Evolutionary conservation across 1,140 invertebrate species (phyloP), one percentile per base, ranked within the genome.

Genomic region (Penaeus indicus): DNA sequence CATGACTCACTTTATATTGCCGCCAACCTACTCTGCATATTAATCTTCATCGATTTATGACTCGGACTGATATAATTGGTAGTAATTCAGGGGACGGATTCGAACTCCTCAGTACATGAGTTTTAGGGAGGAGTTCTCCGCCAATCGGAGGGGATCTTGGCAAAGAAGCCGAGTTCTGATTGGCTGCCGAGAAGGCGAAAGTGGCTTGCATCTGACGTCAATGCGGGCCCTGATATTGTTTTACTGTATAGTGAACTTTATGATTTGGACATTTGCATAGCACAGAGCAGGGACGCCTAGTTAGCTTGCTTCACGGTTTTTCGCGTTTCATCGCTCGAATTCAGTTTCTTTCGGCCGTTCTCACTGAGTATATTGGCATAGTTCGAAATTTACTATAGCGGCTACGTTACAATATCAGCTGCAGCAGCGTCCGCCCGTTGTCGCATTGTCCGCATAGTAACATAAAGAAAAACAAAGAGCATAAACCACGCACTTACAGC

Each of bases 11-110:
- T 78, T 79, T 86, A 79, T 86, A 86, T 42, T 42, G 27, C 67
- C 87, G 54, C 81, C 60, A 54, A 63, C 81, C 81, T 88, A 84
- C 87, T 84, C 84, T 84, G 69, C 72, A 84, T 88, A 84, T 88
- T 88, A 88, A 88, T 88, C 87, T n/a, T 61, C 81, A 88, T 88
- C 87, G 87, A 88, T 88, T 84, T 88, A 84, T 88, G 61, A 75
- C 38, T 64, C 78, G 63, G 67, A 42, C 32, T 82, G 79, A 75
- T 83, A 87, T 88, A 88, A 88, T 88, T 88, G 86, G 79, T 88
- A 83, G 86, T 88, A 88, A 83, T 88, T 88, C 86, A 61, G 79
- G 22, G 27, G 84, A 78, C 69, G 67, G 62, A 42, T 61, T 84
- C 38, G 38, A 54, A 25, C 38, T 84, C 69, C 47, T 75, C 69